Evolutionary conservation across 1,140 invertebrate species (phyloP).

Genomic region (Dendrolimus punctatus): DNA sequence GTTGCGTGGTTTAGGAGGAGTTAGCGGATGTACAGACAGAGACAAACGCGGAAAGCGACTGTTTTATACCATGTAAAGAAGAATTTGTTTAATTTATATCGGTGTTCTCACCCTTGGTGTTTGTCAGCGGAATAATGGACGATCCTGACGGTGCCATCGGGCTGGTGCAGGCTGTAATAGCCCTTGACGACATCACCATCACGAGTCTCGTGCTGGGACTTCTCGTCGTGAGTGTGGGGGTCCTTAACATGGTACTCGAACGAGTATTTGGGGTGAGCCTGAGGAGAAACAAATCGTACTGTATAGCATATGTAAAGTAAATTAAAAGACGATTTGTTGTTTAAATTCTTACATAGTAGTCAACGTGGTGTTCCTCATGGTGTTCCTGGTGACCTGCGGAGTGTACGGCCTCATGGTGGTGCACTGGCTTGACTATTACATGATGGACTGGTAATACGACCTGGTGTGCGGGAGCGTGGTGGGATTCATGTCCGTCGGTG

Average conservation of each 20-base stretch:
- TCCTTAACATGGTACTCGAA: slow-evolving; percentile 43
- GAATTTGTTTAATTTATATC: no score
- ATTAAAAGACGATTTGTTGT: neutral
- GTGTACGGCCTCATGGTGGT: neutral
- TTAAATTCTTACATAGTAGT: slow-evolving; percentile 14
- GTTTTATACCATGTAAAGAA: neutral
- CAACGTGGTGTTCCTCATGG: slow-evolving; percentile 11
- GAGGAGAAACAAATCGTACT: slow-evolving; percentile 2
- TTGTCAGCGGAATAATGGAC: slow-evolving; percentile 70
- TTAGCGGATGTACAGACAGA: neutral
- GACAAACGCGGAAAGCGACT: neutral
- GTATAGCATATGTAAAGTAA: neutral
- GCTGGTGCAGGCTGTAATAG: no score
- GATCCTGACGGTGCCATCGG: slow-evolving; percentile 11
- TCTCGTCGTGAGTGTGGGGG: slow-evolving; percentile 69
- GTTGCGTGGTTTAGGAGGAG: no score
- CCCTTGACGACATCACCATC: slow-evolving; percentile 53
- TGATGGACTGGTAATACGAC: neutral
- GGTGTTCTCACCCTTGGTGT: slow-evolving; percentile 42
- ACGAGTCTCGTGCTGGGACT: slow-evolving; percentile 71
- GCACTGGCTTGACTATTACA: neutral
- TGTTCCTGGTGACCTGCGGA: slow-evolving; percentile 3
- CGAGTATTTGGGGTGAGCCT: slow-evolving; percentile 28
- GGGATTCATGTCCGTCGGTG: neutral
- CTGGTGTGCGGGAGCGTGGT: neutral